Base-by-base conservation (phyloP, 2,113 vertebrate genomes). In the Promerops cafer region DNA sequence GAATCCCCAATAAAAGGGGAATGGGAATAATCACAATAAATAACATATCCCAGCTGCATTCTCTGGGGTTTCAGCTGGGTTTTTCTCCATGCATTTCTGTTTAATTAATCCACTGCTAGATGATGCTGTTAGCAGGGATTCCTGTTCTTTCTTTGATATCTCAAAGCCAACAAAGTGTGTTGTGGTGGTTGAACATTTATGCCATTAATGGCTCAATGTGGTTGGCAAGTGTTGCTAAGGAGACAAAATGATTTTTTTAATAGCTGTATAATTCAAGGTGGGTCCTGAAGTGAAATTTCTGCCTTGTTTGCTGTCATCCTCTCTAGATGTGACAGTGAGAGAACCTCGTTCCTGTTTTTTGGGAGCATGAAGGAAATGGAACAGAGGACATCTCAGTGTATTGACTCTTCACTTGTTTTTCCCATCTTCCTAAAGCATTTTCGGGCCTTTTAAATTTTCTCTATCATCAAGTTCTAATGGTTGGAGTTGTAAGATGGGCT, bases 21-120 rank as follows among this genome's bases (percentile, higher is more conserved):
- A 69, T 75, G 53, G 69, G 77, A 91, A 89, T 47, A 54, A 92
- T 69, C 66, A 40, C 61, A 93, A 61, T 50, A 96, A 94, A 91
- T 44, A 13, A 27, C 68, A 39, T 14, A 60, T 74, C 91, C 79
- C 89, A 89, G 2, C 47, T 65, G 59, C 35, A 90, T 80, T 27
- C 54, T 57, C 39, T 56, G 50, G 83, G 83, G 24, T 49, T 94
- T 80, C 88, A 87, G 60, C 50, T 86, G 45, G 13, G 24, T 45
- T 93, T 90, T 80, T 42, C 60, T 92, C 60, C 15, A 22, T 77
- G 68, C 28, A 65, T 77, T 83, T 59, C 53, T 74, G 33, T 92
- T 93, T 95, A 94, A 96, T 96, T 94, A 95, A 93, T 66, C 80
- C 90, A 68, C 54, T 47, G 63, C 44, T 87, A 28, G 59, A 24